Conservation (phyloP, 2,888 invertebrate species). For the Drosophila anceps region DNA sequence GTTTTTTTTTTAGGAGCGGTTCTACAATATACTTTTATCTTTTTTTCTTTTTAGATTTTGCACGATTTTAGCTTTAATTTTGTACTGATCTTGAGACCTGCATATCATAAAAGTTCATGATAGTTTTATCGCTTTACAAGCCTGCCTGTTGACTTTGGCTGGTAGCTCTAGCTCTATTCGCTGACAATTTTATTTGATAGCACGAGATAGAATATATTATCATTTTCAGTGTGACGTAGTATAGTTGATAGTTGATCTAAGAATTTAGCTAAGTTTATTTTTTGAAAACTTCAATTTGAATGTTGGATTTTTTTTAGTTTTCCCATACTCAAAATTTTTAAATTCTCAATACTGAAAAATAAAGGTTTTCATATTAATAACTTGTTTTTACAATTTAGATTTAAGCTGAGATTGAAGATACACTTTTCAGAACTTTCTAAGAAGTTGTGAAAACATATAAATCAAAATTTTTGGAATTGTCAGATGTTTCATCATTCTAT, state of each 20-base stretch:
- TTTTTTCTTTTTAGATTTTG: not conserved
- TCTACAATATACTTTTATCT: conserved; percentile 6
- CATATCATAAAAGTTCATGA: not conserved
- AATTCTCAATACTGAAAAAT: no score
- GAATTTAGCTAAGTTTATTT: not conserved
- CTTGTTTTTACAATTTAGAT: no score
- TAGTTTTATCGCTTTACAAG: not conserved
- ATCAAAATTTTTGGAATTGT: no score
- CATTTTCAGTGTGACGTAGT: not conserved
- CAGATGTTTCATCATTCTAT: no score
- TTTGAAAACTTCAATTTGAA: no score
- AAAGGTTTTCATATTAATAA: no score
- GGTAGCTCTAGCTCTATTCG: not conserved
- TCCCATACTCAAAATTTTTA: no score
- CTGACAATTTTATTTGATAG: not conserved
- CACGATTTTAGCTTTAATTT: conserved; percentile 4
- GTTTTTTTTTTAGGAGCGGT: conserved; percentile 43
- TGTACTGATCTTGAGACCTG: not conserved
- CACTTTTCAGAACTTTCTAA: no score
- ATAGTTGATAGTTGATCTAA: not conserved
- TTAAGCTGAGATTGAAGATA: no score
- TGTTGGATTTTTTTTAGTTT: no score
- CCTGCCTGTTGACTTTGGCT: not conserved
- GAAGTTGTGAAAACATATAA: no score
- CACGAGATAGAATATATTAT: not conserved